Conservation (phyloP, 2,888 invertebrate species). For the Spisula solida region DNA sequence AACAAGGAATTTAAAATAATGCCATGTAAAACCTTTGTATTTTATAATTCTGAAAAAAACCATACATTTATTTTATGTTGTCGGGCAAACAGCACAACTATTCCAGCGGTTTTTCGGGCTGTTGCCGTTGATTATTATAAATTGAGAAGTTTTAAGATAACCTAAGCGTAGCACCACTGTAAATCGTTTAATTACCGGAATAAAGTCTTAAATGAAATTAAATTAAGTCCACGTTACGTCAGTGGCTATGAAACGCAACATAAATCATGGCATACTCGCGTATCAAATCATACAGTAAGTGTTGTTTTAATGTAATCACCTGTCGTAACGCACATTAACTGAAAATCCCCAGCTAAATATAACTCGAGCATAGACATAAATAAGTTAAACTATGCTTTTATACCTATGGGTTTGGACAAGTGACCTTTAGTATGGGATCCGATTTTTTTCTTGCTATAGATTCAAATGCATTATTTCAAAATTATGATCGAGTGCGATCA, state of each 20-base stretch:
- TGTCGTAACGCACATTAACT: background rate
- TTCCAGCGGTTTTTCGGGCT: too few relatives aligned
- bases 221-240: background rate
- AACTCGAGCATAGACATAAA: background rate
- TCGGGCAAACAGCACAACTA: too few relatives aligned
- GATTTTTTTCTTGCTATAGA: background rate
- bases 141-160: too few relatives aligned
- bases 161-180: too few relatives aligned
- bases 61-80: too few relatives aligned
- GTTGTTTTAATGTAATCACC: slow-evolving; percentile 8
- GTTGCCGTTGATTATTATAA: too few relatives aligned
- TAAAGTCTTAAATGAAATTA: too few relatives aligned
- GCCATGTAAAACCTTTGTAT: too few relatives aligned
- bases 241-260: background rate
- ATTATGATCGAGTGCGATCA: too few relatives aligned
- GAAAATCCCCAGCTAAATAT: background rate
- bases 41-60: too few relatives aligned
- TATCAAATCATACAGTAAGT: background rate
- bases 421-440: background rate
- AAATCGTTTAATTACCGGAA: too few relatives aligned
- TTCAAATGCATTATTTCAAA: background rate
- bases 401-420: background rate
- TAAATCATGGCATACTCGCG: background rate
- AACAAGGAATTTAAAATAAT: too few relatives aligned
- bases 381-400: background rate